Percentiles rank a stretch among this genome's conserved stretches.
Evolutionary conservation across 2,888 invertebrate species (phyloP).

Genomic region (Drosophila neonasuta): DNA sequence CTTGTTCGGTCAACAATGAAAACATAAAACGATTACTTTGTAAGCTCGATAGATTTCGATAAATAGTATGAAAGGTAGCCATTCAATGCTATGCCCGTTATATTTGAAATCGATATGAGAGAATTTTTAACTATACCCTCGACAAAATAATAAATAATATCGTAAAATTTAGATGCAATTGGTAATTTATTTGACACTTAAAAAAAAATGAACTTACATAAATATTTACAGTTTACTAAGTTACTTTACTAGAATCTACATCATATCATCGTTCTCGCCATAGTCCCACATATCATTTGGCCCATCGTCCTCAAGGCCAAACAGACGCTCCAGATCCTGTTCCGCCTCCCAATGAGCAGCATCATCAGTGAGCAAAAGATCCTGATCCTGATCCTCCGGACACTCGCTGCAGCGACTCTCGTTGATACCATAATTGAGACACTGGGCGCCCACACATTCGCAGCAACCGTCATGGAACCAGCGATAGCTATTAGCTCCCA

Average conservation of each 20-base stretch:
- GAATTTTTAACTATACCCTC: no score
- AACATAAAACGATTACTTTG: no score
- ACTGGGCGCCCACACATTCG: slow-evolving; percentile 93
- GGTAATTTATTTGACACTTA: not conserved
- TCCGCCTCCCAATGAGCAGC: slow-evolving; percentile 58
- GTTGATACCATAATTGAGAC: slow-evolving; percentile 93
- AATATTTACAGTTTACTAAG: not conserved
- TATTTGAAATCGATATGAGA: no score
- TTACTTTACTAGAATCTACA: slow-evolving; percentile 11
- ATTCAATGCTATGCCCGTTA: no score
- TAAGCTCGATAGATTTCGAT: no score
- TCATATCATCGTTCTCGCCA: slow-evolving; percentile 82
- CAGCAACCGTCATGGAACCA: slow-evolving; percentile 98
- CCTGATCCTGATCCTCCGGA: slow-evolving; percentile 82
- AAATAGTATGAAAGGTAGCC: no score
- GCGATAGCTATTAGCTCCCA: slow-evolving; percentile 85
- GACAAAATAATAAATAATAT: not conserved
- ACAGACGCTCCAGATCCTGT: slow-evolving; percentile 78
- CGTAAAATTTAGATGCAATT: not conserved
- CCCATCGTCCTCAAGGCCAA: slow-evolving; percentile 75
- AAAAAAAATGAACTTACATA: not conserved
- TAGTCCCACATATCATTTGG: slow-evolving; percentile 84
- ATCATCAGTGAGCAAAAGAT: slow-evolving; percentile 78
- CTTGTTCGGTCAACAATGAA: no score
- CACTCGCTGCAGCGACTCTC: slow-evolving; percentile 89